Evolutionary conservation across 2,113 vertebrate species (phyloP).

Genomic region (Muscicapa adusta): DNA sequence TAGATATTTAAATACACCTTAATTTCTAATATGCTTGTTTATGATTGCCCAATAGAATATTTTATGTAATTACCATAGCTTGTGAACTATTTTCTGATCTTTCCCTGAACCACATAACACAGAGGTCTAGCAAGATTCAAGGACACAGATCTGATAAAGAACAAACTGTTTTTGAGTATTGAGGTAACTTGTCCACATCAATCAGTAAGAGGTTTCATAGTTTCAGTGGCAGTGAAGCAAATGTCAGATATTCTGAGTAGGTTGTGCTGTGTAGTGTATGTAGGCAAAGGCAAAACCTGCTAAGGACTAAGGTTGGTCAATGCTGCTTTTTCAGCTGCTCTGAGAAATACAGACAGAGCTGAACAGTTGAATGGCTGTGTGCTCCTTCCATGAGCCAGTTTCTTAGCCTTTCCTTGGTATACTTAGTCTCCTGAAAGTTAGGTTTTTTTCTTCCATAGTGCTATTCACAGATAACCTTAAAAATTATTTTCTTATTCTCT

Average conservation of each 20-base stretch:
- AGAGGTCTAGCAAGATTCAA: not conserved
- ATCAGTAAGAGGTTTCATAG: not conserved
- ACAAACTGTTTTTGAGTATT: not conserved
- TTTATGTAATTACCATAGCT: not conserved
- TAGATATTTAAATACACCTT: not conserved
- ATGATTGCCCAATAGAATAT: not conserved
- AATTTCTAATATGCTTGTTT: not conserved
- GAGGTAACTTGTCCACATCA: not conserved
- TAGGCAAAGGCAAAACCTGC: not conserved
- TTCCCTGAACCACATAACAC: not conserved
- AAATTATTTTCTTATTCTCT: not conserved
- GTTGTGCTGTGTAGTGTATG: not conserved
- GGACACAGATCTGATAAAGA: not conserved
- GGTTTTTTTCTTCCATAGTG: not conserved
- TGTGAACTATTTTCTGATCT: not conserved
- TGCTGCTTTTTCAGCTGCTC: not conserved
- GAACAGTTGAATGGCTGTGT: not conserved
- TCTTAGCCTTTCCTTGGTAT: not conserved
- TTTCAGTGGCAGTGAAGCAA: not conserved
- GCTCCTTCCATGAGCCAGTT: not conserved
- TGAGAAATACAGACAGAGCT: not conserved
- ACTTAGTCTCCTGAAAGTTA: not conserved
- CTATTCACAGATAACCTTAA: not conserved
- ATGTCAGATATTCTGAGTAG: not conserved
- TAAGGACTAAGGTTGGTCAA: not conserved